phyloP scores from a whole-genome alignment of 2,888 invertebrate species.

The Belgica antarctica region DNA sequence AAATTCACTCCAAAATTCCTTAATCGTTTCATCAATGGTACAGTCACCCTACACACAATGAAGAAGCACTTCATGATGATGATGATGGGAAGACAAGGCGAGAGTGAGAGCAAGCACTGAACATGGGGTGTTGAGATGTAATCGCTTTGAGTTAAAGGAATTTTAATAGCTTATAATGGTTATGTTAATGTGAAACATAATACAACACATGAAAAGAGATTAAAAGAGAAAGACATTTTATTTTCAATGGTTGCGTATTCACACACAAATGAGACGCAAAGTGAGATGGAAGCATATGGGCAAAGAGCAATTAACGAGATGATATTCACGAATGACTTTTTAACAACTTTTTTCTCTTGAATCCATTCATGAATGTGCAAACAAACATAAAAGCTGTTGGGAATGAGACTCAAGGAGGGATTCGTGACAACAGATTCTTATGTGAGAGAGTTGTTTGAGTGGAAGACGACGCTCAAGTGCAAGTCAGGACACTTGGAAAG shows the following conservation, averaged over 20 bases:
- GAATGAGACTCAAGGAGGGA: no score
- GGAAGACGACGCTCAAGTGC: no score
- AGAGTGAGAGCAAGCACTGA: not conserved
- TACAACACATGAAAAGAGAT: constrained; percentile 23
- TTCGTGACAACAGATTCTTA: no score
- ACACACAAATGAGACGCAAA: constrained; percentile 1
- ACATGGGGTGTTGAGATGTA: constrained; percentile 38
- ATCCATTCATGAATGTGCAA: no score
- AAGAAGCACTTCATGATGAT: no score
- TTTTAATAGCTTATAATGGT: constrained; percentile 44
- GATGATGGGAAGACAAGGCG: not conserved
- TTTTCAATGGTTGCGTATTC: constrained; percentile 11
- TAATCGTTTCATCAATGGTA: no score
- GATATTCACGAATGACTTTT: not conserved
- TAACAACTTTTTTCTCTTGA: not conserved
- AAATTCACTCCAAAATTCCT: no score
- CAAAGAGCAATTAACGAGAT: constrained; percentile 5
- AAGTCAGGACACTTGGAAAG: no score
- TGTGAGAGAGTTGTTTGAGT: no score
- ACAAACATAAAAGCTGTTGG: no score
- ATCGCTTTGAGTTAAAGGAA: constrained; percentile 43
- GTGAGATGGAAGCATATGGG: constrained; percentile 36
- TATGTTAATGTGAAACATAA: constrained; percentile 43
- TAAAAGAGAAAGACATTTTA: no score
- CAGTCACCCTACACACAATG: no score